A percentile compares a stretch with the other conserved stretches of the same genome.
Conservation (phyloP, 2,797 vertebrate species). For the Anas georgica region DNA sequence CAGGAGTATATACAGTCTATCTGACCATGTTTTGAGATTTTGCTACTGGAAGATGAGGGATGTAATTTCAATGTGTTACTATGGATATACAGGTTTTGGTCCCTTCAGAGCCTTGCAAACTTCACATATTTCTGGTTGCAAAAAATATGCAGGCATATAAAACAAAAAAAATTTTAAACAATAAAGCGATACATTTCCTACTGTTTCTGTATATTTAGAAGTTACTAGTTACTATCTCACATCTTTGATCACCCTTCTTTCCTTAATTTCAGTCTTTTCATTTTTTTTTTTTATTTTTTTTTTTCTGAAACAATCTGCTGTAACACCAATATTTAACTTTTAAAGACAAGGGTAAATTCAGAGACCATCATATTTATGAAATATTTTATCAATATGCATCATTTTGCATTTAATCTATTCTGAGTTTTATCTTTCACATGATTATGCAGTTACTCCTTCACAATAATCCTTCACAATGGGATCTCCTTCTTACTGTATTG, state of each 20-base stretch:
- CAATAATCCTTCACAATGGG: neutral
- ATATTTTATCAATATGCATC: neutral
- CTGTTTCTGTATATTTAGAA: neutral
- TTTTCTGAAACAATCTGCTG: neutral
- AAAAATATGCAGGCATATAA: neutral
- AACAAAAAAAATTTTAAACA: neutral
- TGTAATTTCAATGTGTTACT: neutral
- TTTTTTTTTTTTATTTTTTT: too few relatives aligned
- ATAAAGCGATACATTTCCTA: neutral
- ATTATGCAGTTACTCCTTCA: neutral
- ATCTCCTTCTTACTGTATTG: neutral
- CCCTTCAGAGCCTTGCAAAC: neutral
- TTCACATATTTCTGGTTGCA: neutral
- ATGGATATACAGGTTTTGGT: neutral
- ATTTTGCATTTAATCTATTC: neutral
- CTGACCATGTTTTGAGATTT: neutral
- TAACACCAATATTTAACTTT: neutral
- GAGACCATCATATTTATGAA: neutral
- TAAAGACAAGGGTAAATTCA: neutral
- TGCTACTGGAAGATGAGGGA: neutral
- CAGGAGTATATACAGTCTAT: neutral
- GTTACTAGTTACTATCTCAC: neutral
- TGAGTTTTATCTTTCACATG: neutral
- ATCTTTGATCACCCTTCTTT: neutral
- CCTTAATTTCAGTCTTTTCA: neutral